Base-by-base conservation (phyloP, 2,797 vertebrate genomes). In the Falco cherrug region DNA sequence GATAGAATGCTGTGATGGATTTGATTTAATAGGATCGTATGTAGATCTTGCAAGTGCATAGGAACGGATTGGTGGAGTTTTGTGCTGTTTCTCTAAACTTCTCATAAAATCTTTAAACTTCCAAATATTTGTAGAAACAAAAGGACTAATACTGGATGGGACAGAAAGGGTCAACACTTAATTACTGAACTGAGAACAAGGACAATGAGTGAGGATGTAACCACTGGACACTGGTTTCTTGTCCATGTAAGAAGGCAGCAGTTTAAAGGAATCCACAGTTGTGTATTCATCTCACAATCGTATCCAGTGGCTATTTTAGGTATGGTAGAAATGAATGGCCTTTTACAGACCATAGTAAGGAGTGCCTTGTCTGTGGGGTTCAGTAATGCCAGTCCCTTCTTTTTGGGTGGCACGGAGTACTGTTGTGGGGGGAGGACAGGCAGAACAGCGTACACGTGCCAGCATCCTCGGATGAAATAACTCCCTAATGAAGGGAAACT, bases 281-380 rank as follows among this genome's bases (percentile, higher is more conserved):
- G 1, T 80, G 28, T 94, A 87, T 94, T 94, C 78, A 89, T 93
- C 59, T 97, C 39, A 20, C 78, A 89, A 68, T 94, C 6, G 11
- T 73, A 79, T 83, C 53, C 77, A 91, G 61, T 31, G 43, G 59
- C 76, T 96, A 85, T 95, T 96, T 97, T 93, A 79, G 79, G 59
- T 95, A 35, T 5, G 3, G 53, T 54, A 71, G 35, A 31, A 26
- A 93, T 95, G 81, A 97, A 94, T 96, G 81, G 75, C 67, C 25
- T 78, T 77, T 95, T 94, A 77, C 93, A 60, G 87, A 43, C 25
- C 1, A 0, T 77, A 45, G 84, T 94, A 69, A 91, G 92, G 68
- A 92, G 53, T 82, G 89, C 76, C 63, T 96, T 96, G 89, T 97
- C 87, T 81, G 16, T 73, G 73, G 67, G 39, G 48, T 60, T 93